These are phyloP conservation scores for Ciconia stormi DNA, from an alignment of 2,113 vertebrate genomes.

Conservation along the genomic window DNA sequence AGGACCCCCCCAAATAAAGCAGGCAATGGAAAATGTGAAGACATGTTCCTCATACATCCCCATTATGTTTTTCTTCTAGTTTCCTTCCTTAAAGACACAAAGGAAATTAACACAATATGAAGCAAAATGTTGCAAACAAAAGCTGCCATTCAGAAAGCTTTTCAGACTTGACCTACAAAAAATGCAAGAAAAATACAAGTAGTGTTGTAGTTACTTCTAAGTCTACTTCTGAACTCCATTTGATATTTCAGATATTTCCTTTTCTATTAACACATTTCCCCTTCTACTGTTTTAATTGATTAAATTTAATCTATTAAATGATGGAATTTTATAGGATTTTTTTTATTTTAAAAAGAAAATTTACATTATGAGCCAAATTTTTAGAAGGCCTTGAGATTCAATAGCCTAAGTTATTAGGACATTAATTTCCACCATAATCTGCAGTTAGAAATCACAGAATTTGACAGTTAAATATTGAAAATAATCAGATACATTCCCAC, in stretches of 20 bases:
- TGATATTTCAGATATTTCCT: not conserved
- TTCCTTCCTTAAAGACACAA: not conserved
- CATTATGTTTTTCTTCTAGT: not conserved
- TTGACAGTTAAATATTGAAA: not conserved
- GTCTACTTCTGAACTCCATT: not conserved
- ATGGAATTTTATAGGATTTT: fast-evolving
- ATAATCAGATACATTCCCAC: not conserved
- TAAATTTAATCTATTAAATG: not conserved
- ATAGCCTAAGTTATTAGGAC: not conserved
- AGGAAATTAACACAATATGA: not conserved
- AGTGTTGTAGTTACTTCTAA: not conserved
- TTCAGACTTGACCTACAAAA: not conserved
- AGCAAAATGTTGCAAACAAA: not conserved
- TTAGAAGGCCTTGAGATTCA: not conserved
- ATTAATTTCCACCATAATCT: not conserved
- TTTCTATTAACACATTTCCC: not conserved
- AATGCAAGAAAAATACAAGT: not conserved
- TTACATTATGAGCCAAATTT: not conserved
- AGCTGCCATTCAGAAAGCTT: not conserved
- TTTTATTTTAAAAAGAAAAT: too few species aligned
- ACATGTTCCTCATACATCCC: not conserved
- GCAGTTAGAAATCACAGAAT: not conserved
- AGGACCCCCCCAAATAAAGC: not conserved
- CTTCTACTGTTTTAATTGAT: not conserved
- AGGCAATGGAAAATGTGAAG: not conserved